phyloP scores from a whole-genome alignment of 2,113 vertebrate genomes.

The Dasyornis broadbenti region DNA sequence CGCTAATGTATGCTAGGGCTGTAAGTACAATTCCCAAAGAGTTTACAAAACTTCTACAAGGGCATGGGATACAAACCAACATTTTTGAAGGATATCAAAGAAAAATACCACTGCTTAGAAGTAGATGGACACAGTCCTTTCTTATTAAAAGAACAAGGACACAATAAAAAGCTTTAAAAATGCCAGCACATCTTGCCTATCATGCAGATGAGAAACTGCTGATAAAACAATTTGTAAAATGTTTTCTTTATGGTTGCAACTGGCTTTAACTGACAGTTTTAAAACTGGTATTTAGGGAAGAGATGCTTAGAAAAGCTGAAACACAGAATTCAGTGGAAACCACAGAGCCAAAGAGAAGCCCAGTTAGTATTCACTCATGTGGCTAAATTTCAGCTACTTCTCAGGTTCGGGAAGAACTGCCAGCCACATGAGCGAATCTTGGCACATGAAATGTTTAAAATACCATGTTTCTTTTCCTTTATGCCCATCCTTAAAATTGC shows the following conservation, averaged over 20 bases:
- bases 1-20: background rate
- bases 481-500: background rate
- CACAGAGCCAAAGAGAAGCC: background rate
- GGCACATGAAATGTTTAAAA: background rate
- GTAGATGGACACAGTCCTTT: background rate
- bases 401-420: background rate
- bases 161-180: background rate
- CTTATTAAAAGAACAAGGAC: background rate
- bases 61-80: background rate
- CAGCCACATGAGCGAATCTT: background rate
- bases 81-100: background rate
- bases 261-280: background rate
- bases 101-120: background rate
- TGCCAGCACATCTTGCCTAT: background rate
- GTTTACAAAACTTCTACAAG: background rate
- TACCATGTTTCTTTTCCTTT: background rate
- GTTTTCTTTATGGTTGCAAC: background rate
- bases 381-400: background rate
- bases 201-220: background rate
- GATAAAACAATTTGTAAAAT: background rate
- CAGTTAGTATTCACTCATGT: background rate
- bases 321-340: background rate
- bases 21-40: background rate
- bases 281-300: background rate
- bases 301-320: background rate